Percentiles rank a stretch among this genome's conserved stretches.
Conservation (phyloP, 2,797 vertebrate species). For the Pantherophis alleghaniensis region DNA sequence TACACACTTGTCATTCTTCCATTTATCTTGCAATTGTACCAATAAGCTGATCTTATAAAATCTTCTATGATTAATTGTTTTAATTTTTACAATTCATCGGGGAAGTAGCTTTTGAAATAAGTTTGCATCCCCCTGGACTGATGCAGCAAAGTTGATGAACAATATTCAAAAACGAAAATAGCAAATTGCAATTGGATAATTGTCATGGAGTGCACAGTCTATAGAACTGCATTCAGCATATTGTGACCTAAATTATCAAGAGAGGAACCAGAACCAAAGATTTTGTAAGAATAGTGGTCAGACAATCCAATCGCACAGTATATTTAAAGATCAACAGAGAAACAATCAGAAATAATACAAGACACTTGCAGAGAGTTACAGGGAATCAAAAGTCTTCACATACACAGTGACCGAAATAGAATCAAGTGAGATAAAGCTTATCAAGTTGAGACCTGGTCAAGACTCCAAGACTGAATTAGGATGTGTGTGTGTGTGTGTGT, state of each 20-base stretch:
- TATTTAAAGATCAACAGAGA: neutral
- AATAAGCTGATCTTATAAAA: neutral
- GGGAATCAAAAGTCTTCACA: neutral
- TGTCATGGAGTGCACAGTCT: neutral
- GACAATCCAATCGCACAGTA: neutral
- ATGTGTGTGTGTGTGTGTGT: neutral
- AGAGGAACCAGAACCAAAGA: neutral
- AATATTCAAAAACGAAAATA: neutral
- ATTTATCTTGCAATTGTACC: neutral
- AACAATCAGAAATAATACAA: neutral
- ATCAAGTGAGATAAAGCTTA: neutral
- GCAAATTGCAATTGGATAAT: neutral
- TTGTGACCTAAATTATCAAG: neutral
- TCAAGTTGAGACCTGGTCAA: neutral
- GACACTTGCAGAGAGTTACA: neutral
- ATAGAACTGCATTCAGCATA: neutral
- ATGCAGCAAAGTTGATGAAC: neutral
- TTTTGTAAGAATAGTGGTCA: neutral
- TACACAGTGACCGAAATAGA: neutral
- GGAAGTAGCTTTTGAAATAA: neutral
- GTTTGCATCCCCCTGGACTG: neutral
- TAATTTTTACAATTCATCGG: neutral
- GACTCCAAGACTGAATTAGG: neutral
- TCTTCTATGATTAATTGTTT: neutral
- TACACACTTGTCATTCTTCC: neutral